phyloP scores from a whole-genome alignment of 2,797 vertebrate species.

The Eulemur rubriventer region DNA sequence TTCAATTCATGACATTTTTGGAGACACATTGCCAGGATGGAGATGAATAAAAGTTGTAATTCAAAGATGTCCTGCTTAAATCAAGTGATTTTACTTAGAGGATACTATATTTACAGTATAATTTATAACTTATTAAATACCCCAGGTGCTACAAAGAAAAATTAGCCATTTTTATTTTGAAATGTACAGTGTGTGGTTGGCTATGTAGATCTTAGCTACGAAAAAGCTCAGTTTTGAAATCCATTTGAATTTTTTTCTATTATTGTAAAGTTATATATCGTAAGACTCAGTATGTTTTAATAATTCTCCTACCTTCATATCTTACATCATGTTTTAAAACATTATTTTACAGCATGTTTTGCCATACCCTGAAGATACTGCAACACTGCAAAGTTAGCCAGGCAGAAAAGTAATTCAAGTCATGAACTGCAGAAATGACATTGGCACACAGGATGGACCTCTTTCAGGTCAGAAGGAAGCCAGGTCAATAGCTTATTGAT shows the following conservation, averaged over 20 bases:
- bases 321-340: not conserved
- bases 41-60: not conserved
- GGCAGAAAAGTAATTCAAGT: slow-evolving; percentile 45
- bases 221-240: slow-evolving; percentile 31
- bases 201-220: not conserved
- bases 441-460: not conserved
- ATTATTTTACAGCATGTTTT: slow-evolving; percentile 31
- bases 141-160: not conserved
- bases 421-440: slow-evolving; percentile 19
- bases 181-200: not conserved
- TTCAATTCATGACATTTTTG: slow-evolving; percentile 18
- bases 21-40: not conserved
- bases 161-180: not conserved
- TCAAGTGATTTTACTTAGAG: not conserved
- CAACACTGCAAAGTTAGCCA: not conserved
- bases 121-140: not conserved
- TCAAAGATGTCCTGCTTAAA: not conserved
- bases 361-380: slow-evolving; percentile 31
- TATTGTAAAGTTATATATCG: not conserved
- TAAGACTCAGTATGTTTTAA: slow-evolving; percentile 27
- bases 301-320: slow-evolving; percentile 9
- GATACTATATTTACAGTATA: not conserved
- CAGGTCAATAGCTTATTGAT: slow-evolving; percentile 27
- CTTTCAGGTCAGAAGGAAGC: not conserved
- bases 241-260: slow-evolving; percentile 26